These are phyloP conservation scores for Danaus plexippus DNA, from an alignment of 1,140 invertebrate genomes.

Conservation along the genomic window DNA sequence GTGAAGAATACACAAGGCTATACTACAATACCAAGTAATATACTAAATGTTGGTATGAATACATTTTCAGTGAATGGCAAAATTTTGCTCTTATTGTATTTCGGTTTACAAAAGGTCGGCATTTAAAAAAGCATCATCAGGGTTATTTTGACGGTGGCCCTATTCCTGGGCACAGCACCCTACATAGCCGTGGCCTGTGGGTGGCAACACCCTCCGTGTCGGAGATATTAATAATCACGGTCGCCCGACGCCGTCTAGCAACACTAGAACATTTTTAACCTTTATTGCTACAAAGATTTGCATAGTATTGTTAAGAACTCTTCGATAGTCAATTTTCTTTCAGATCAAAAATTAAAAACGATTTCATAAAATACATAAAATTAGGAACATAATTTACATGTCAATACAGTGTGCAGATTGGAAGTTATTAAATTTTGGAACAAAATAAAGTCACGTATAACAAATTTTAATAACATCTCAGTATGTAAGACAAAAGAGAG, in stretches of 20 bases:
- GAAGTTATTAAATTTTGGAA: not conserved
- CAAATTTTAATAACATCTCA: slow-evolving; percentile 12
- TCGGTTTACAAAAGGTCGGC: slow-evolving; percentile 42
- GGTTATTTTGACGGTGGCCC: slow-evolving; percentile 31
- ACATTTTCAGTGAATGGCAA: slow-evolving; percentile 48
- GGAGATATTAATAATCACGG: slow-evolving; percentile 16
- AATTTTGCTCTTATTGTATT: slow-evolving; percentile 54
- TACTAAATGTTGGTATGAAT: slow-evolving; percentile 40
- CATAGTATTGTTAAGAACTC: no score
- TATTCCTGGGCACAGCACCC: slow-evolving; percentile 8
- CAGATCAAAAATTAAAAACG: no score
- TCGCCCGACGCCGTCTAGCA: not conserved
- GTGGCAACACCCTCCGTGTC: slow-evolving; percentile 1
- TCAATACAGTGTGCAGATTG: no score
- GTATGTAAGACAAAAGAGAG: slow-evolving; percentile 16
- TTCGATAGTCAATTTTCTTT: no score
- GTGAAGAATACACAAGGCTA: slow-evolving; percentile 20
- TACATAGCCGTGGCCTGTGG: slow-evolving; percentile 12
- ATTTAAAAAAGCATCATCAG: slow-evolving; percentile 35
- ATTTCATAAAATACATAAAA: no score
- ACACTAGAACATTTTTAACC: no score
- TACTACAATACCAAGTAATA: slow-evolving; percentile 35
- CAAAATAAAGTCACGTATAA: slow-evolving; percentile 12
- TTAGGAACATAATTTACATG: no score
- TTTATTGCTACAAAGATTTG: no score